Percentiles rank a stretch among this genome's conserved stretches.
These are phyloP conservation scores for Campopleginae sp. DNA, from an alignment of 2,888 invertebrate species.

Conservation along the genomic window DNA sequence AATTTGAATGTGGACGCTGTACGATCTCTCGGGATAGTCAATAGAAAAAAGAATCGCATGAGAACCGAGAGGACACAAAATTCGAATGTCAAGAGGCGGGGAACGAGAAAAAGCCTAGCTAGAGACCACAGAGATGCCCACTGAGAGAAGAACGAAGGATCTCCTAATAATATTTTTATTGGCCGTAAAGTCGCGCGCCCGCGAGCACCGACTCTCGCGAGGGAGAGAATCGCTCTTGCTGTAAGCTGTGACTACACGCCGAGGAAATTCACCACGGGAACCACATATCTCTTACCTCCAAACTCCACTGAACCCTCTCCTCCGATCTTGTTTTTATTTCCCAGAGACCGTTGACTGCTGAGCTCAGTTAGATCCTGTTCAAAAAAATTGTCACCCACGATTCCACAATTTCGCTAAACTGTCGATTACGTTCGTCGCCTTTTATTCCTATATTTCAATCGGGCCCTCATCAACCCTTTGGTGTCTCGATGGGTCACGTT, in stretches of 20 bases:
- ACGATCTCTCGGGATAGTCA: conserved; percentile 37
- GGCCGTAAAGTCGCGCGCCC: conserved; percentile 76
- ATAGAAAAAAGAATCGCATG: conserved; percentile 41
- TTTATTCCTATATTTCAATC: conserved; percentile 75
- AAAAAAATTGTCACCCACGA: conserved; percentile 41
- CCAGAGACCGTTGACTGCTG: conserved; percentile 55
- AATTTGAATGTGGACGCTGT: conserved; percentile 57
- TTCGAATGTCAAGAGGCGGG: conserved; percentile 46
- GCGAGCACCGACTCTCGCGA: conserved; percentile 53
- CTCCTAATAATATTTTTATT: conserved; percentile 82
- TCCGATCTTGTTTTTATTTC: conserved; percentile 52
- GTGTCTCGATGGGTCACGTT: too few species aligned
- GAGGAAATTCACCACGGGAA: conserved; percentile 67
- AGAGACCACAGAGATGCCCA: conserved; percentile 64
- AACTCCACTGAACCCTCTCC: conserved; percentile 39
- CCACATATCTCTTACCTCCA: conserved; percentile 58
- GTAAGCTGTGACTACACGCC: conserved; percentile 55
- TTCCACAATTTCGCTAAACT: background rate
- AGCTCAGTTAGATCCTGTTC: conserved; percentile 21
- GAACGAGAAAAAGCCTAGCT: conserved; percentile 50
- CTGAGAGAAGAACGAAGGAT: conserved; percentile 67
- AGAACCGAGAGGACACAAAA: conserved; percentile 56
- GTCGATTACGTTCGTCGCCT: conserved; percentile 70
- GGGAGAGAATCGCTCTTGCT: conserved; percentile 50
- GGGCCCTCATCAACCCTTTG: conserved; percentile 67